These are phyloP conservation scores for Embidobia sp. DNA, from an alignment of 2,888 invertebrate genomes.

Conservation along the genomic window DNA sequence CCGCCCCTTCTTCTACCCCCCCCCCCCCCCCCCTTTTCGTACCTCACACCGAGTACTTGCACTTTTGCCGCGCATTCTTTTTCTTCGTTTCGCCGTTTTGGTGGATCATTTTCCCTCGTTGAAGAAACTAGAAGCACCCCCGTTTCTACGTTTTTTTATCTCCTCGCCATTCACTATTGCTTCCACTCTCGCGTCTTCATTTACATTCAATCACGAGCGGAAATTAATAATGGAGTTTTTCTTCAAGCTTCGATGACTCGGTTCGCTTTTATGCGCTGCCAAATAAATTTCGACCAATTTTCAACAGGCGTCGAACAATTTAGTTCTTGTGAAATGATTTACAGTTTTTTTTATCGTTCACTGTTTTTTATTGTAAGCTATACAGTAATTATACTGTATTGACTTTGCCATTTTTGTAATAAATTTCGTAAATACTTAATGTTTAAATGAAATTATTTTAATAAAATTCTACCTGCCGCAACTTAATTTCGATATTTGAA, in stretches of 20 bases:
- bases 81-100: conserved; percentile 57
- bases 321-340: neutral
- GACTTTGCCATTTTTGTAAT: no score
- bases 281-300: conserved; percentile 23
- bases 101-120: conserved; percentile 59
- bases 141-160: conserved; percentile 67
- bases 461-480: no score
- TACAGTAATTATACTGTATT: no score
- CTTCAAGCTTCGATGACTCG: conserved; percentile 20
- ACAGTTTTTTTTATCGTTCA: neutral
- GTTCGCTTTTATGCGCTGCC: neutral
- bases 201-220: conserved; percentile 77
- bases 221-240: conserved; percentile 77
- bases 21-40: conserved; percentile 19
- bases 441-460: no score
- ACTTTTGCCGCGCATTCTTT: conserved; percentile 27
- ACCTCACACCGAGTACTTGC: conserved; percentile 42
- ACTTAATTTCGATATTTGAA: no score
- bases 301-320: neutral
- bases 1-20: no score
- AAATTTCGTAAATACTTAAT: no score
- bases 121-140: conserved; percentile 40
- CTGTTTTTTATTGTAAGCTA: no score
- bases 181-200: conserved; percentile 72
- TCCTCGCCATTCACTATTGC: conserved; percentile 66